These are phyloP conservation scores for Drosophila melanica DNA, from an alignment of 1,140 invertebrate genomes.

Conservation along the genomic window DNA sequence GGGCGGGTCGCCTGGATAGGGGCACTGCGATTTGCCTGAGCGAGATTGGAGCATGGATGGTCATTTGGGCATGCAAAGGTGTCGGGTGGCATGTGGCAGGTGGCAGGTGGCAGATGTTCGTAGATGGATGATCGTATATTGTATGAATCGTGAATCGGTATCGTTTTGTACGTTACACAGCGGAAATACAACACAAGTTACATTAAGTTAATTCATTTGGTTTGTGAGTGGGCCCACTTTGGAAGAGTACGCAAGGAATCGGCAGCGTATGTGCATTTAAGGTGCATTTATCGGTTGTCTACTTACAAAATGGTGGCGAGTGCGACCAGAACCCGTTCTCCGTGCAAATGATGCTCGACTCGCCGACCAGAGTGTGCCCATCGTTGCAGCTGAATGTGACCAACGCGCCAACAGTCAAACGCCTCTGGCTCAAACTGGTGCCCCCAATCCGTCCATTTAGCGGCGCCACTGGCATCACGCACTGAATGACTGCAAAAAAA, in stretches of 20 bases:
- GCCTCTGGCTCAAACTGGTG: constrained; percentile 83
- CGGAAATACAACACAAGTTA: constrained; percentile 79
- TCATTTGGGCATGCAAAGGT: constrained; percentile 50
- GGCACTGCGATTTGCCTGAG: constrained; percentile 90
- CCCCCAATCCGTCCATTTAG: constrained; percentile 89
- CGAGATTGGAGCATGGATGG: constrained; percentile 32
- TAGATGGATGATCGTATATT: constrained; percentile 22
- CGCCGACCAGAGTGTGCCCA: constrained; percentile 90
- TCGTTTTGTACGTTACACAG: constrained; percentile 47
- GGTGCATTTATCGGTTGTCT: constrained; percentile 68
- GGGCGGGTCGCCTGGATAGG: constrained; percentile 89
- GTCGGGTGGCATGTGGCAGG: constrained; percentile 19
- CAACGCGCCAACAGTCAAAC: constrained; percentile 90
- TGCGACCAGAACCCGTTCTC: constrained; percentile 95
- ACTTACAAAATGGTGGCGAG: constrained; percentile 91
- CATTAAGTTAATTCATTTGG: constrained; percentile 63
- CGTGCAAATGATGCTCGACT: constrained; percentile 92
- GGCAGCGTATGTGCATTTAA: constrained; percentile 55
- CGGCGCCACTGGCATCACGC: constrained; percentile 89
- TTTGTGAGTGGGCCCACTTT: constrained; percentile 64
- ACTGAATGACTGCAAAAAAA: constrained; percentile 89
- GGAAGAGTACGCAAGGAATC: constrained; percentile 56
- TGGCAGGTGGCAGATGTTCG: constrained; percentile 18
- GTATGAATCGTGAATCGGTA: constrained; percentile 26
- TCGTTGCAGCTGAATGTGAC: constrained; percentile 91